Conservation (phyloP, 2,888 invertebrate species). For the Phaedon cochleariae region DNA sequence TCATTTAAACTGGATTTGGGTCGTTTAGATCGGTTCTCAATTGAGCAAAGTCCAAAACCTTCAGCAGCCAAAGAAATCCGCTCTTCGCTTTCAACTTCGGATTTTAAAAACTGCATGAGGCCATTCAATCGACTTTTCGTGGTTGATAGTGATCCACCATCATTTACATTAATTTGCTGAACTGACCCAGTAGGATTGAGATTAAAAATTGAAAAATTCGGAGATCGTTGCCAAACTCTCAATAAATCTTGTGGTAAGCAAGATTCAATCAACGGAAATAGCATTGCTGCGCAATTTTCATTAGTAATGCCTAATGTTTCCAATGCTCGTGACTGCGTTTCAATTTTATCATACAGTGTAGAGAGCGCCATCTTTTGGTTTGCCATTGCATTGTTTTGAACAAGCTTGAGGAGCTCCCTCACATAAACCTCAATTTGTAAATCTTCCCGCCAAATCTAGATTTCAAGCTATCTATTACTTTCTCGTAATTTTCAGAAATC, state of each 20-base stretch:
- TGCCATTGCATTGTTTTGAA: slow-evolving; percentile 40
- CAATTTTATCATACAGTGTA: slow-evolving; percentile 45
- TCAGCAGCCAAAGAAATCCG: slow-evolving; percentile 35
- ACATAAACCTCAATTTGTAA: slow-evolving; percentile 35
- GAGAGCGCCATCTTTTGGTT: slow-evolving; percentile 22
- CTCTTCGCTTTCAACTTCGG: slow-evolving; percentile 45
- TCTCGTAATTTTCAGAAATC: slow-evolving; percentile 16
- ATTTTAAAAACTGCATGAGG: slow-evolving; percentile 38
- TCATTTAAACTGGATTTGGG: neutral
- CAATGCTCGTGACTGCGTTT: slow-evolving; percentile 46
- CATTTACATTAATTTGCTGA: too few relatives aligned
- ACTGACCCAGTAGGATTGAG: neutral
- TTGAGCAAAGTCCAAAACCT: slow-evolving; percentile 24
- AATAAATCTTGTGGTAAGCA: slow-evolving; percentile 44
- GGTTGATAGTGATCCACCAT: neutral
- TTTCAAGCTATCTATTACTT: slow-evolving; percentile 20
- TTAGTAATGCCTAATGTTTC: slow-evolving; percentile 42
- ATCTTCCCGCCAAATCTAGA: slow-evolving; percentile 21
- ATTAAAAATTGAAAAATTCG: slow-evolving; percentile 3
- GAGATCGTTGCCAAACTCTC: slow-evolving; percentile 41
- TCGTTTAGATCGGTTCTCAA: too few relatives aligned
- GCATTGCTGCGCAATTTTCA: slow-evolving; percentile 45
- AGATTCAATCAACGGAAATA: slow-evolving; percentile 50
- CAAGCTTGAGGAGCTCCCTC: slow-evolving; percentile 47
- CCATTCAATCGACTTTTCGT: slow-evolving; percentile 16